Evolutionary conservation across 64 coral and sea anemone species (phyloP), one percentile per base, ranked within the genome.

Genomic region (Catalaphyllia jardinei): DNA sequence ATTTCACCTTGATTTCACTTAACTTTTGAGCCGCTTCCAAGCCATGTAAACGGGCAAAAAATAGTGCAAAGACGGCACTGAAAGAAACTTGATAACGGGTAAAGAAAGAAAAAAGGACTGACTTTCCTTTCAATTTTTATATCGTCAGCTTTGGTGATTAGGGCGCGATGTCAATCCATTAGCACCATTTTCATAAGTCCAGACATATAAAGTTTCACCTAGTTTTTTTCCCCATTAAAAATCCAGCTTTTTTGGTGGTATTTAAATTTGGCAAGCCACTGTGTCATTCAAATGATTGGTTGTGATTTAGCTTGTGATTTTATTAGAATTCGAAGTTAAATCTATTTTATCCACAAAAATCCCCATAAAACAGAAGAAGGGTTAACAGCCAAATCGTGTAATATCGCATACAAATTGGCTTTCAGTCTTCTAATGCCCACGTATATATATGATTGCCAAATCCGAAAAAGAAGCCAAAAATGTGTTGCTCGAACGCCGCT

Each of bases 241-340:
- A 20, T 22, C 35, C 74, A 50, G 8, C 3, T 77, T 77, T 50
- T 77, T 77, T 38, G 20, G 38, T 16, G 15, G 15, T 52, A 51
- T 77, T 42, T 11, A 77, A 77, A 77, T 77, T 77, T 77, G 31
- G 17, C 3, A 8, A 77, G 42, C 49, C 3, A 38, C 42, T 24
- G 2, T 24, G 35, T 25, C 2, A 50, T 46, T 50, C 11, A 24
- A 77, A 77, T n/a, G n/a, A n/a, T 77, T 51, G 39, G 7, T 50
- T 77, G 10, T 51, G 42, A 49, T 77, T 52, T 77, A 50, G 71
- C 71, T 29, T 73, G 28, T 73, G 71, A 73, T 73, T 73, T 31
- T 57, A 55, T 55, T 3, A 3, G 54, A 57, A n/a, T n/a, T n/a
- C n/a, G 65, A 27, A 69, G 29, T 69, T 69, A 28, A 27, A 27